Base-by-base conservation (phyloP, 2,113 vertebrate species). In the Poeciliopsis prolifica region DNA sequence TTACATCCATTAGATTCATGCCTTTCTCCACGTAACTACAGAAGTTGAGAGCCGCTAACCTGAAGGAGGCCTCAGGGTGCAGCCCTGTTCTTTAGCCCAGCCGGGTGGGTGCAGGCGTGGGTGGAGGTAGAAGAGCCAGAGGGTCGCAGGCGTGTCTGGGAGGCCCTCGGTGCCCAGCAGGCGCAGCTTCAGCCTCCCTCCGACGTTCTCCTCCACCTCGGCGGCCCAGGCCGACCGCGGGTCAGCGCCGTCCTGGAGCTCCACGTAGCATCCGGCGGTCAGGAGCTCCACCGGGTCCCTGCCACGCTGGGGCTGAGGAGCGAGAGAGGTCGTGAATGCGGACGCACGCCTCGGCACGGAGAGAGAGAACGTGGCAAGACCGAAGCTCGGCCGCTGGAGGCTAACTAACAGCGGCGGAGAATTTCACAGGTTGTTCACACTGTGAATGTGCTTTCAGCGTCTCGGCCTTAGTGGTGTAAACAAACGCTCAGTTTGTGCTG, bases 101-200 rank as follows among this genome's bases (percentile, higher is more conserved):
- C 98, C 97, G 6, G 97, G 92, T 58, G 97, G 95, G 91, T 98
- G 98, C 79, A 99, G 95, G 82, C 95, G 94, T 4, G 97, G 97
- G 90, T 97, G 95, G 86, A 99, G 94, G 89, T 99, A 99, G 91
- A 97, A 99, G 7, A 97, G 89, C 97, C 97, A 98, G 2, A 96
- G 91, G 93, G 96, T 95, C 10, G 94, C 88, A 8, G 95, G 95
- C 61, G 92, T 93, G 61, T 90, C 91, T 22, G 96, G 94, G 35
- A 92, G 93, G 63, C 93, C 93, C 61, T 94, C 95, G 3, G 98
- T 93, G 74, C 98, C 97, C 22, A 96, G 88, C 0, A 97, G 97
- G 13, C 93, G 84, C 74, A 99, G 71, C 75, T 95, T 96, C 65
- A 99, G 95, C 70, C 97, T 94, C 13, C 98, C 98, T 0, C 97